Base-by-base conservation (phyloP, 2,113 vertebrate genomes). In the Anser cygnoides region DNA sequence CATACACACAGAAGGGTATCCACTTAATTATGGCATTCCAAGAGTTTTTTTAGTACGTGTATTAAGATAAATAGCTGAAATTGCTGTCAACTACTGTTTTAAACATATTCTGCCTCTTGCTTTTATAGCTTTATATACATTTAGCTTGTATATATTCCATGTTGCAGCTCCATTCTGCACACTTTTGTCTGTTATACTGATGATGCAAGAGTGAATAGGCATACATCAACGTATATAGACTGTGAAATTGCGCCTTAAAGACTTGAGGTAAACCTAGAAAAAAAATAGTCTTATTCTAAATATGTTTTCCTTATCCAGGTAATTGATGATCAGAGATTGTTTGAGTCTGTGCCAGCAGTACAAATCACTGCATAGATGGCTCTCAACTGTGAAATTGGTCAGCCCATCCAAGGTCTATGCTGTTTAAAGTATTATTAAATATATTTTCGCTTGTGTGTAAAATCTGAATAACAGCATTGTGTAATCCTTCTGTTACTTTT, bases 381-480 rank as follows among this genome's bases (percentile, higher is more conserved):
- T 89, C 49, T 78, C 31, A 54, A 6, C 61, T 95, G 78, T 89
- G 79, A 94, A 93, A 93, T 49, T 59, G 39, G 43, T 93, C 73
- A 77, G 21, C 44, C 71, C 62, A 68, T 92, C 58, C 55, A 92
- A 96, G 68, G 81, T 89, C 75, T 72, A 37, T 44, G 15, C 37
- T 74, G 65, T 46, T 95, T 87, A 87, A 87, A 90, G 72, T 76
- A 75, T 10, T 49, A 63, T 74, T 87, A 89, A 92, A 89, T 84
- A 33, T 37, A 55, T 86, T 88, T 94, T 82, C 37, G 65, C 26
- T 12, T 92, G 9, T 58, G 7, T 68, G 13, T 76, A 85, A 82
- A 89, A 57, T 87, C 39, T 84, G 76, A 77, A 82, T 85, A 86
- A 61, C 17, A 52, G 13, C 21, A 3, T 44, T 95, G 16, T 54